These are phyloP conservation scores for Limnephilus rhombicus DNA, from an alignment of 2,888 invertebrate genomes.

Conservation along the genomic window DNA sequence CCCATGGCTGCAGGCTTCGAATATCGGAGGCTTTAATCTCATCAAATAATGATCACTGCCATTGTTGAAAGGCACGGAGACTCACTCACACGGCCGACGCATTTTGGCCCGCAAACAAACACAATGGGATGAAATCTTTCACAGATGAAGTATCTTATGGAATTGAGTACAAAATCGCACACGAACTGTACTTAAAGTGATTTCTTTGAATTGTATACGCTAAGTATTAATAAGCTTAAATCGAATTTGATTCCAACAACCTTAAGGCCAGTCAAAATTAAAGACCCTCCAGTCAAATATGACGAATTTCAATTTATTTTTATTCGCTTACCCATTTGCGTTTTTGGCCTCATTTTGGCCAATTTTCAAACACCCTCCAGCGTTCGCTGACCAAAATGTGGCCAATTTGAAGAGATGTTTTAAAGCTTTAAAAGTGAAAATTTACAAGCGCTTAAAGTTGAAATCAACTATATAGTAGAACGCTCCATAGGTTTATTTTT, in stretches of 20 bases:
- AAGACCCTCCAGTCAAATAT: not conserved
- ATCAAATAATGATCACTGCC: conserved; percentile 32
- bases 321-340: no score
- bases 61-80: conserved; percentile 18
- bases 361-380: no score
- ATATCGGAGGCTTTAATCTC: conserved; percentile 18
- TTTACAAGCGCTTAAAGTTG: no score
- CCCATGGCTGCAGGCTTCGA: conserved; percentile 21
- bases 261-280: not conserved
- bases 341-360: no score
- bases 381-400: no score
- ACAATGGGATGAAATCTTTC: conserved; percentile 39
- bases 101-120: conserved; percentile 30
- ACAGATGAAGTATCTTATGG: conserved; percentile 11
- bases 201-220: not conserved
- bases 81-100: conserved; percentile 17
- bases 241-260: not conserved
- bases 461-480: no score
- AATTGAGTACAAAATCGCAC: not conserved
- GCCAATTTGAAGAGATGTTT: no score
- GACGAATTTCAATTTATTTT: no score
- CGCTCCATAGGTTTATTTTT: no score
- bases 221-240: not conserved
- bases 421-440: no score
- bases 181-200: not conserved